Base-by-base conservation (phyloP, 1,140 invertebrate species). In the Parapsyche elsis region DNA sequence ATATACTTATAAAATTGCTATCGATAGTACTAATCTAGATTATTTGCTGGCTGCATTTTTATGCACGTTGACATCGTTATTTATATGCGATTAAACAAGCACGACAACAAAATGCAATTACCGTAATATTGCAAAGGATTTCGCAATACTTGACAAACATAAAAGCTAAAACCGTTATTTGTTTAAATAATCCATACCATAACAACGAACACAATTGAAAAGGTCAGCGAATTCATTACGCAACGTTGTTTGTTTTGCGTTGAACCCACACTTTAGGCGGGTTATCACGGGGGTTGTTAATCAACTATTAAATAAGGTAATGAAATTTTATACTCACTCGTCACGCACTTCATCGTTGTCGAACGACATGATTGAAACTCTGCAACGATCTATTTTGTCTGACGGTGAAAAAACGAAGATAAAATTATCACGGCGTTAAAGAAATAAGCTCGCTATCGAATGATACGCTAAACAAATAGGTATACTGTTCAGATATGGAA, bases 271-370 rank as follows among this genome's bases (percentile, higher is more conserved):
- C 30, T 1, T 38, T 38, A 1, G 2, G 2, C 30, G 7, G 30
- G 30, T 38, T 38, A n/a, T n/a, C n/a, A n/a, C n/a, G n/a, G n/a
- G n/a, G n/a, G 30, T 38, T 38, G 7, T 38, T 38, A 38, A 1
- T 38, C 30, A 38, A 38, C 1, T 2, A 67, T 0, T 26, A 26
- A 26, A 67, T 9, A 26, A 26, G 14, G 9, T 9, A 67, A 67
- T 26, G 12, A 9, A 67, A 67, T 23, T 57, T 57, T 0, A 57
- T 67, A 88, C 87, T 88, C 81, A 88, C 87, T 88, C 87, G 71
- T 88, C 87, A 45, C 87, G 86, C 5, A 88, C 85, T 78, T 88
- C 87, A 82, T 88, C 87, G 76, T 86, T 86, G 80, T 88, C 87
- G 84, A 88, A 88, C 81, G 87, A 88, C 87, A 88, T 88, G 74